phyloP scores from a whole-genome alignment of 2,888 invertebrate species.

The Archips xylosteana region DNA sequence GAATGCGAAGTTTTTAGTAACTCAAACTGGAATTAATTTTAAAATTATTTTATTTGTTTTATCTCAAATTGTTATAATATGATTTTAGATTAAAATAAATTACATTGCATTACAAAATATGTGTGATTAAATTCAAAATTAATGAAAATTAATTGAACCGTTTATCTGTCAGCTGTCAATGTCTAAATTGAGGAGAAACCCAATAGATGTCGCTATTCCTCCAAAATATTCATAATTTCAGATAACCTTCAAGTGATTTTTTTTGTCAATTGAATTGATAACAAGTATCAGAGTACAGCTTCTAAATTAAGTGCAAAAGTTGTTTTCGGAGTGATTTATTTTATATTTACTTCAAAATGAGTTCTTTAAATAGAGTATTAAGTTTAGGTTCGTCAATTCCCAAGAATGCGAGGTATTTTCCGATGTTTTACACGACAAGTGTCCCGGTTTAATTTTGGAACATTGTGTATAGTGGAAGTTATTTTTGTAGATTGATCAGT shows the following conservation, averaged over 20 bases:
- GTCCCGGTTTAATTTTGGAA: slow-evolving; percentile 58
- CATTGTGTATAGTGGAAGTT: slow-evolving; percentile 52
- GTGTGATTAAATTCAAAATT: too few relatives aligned
- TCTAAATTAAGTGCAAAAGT: slow-evolving; percentile 49
- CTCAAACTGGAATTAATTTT: background rate
- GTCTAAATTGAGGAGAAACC: background rate
- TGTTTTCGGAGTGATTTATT: slow-evolving; percentile 46
- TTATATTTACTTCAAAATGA: slow-evolving; percentile 61
- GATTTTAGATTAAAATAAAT: too few relatives aligned
- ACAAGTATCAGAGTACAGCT: slow-evolving; percentile 59
- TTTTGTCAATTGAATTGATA: slow-evolving; percentile 81
- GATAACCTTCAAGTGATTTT: slow-evolving; percentile 85
- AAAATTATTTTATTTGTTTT: background rate
- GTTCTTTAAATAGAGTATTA: slow-evolving; percentile 72
- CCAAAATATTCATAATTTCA: slow-evolving; percentile 61
- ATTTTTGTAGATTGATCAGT: slow-evolving; percentile 75
- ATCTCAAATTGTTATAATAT: too few relatives aligned
- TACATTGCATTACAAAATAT: too few relatives aligned
- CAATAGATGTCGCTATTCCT: slow-evolving; percentile 67
- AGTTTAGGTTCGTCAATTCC: slow-evolving; percentile 65
- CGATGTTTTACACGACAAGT: slow-evolving; percentile 42
- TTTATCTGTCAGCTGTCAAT: background rate
- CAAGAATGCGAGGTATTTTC: slow-evolving; percentile 72
- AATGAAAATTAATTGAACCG: background rate
- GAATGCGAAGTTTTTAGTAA: background rate